Percentiles rank a stretch among this genome's conserved stretches.
These are phyloP conservation scores for Panulirus ornatus DNA, from an alignment of 1,140 invertebrate genomes.

Conservation along the genomic window DNA sequence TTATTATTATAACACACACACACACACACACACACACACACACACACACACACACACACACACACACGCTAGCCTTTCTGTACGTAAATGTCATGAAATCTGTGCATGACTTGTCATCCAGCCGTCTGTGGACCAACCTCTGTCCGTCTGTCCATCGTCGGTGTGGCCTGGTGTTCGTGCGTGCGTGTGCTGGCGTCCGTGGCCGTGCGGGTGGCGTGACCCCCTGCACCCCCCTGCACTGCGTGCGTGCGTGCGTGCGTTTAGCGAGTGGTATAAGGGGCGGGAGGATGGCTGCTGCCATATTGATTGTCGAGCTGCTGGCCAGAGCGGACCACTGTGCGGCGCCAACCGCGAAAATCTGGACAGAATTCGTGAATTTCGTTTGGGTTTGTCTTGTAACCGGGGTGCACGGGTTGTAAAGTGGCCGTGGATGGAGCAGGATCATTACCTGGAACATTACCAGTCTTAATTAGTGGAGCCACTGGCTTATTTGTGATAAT, in stretches of 20 bases:
- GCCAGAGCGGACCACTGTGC: not conserved
- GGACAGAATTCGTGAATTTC: not conserved
- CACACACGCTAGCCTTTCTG: not conserved
- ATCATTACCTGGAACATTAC: not conserved
- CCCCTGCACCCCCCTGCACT: not conserved
- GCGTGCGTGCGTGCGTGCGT: constrained; percentile 3
- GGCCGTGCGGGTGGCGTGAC: not conserved
- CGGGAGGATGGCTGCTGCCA: not conserved
- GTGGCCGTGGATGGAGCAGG: not conserved
- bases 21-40: no score
- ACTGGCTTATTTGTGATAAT: not conserved
- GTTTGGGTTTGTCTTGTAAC: not conserved
- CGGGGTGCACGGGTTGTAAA: not conserved
- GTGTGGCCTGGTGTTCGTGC: not conserved
- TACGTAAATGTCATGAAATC: no score
- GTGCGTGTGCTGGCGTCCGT: not conserved
- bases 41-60: no score
- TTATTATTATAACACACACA: no score
- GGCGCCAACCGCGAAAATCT: not conserved
- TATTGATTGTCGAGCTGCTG: constrained; percentile 6
- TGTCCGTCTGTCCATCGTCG: no score
- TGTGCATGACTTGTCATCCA: no score
- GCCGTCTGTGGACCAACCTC: no score
- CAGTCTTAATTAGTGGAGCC: not conserved
- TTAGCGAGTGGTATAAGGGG: not conserved